Base-by-base conservation (phyloP, 64 coral and sea anemone species). In the Hydrozoanthus tunicans region DNA sequence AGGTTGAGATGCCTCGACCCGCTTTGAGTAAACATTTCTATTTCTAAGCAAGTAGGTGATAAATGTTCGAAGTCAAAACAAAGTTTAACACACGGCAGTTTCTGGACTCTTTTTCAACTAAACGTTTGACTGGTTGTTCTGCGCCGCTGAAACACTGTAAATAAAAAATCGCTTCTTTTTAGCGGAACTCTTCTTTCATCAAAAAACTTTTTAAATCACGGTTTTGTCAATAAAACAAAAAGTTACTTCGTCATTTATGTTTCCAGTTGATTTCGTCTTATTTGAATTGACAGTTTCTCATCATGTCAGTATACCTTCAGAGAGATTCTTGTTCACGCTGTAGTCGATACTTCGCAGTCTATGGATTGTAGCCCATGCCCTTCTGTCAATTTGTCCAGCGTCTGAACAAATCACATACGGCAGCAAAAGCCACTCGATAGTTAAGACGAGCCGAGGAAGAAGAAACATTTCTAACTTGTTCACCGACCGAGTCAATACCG, bases 211-310 rank as follows among this genome's bases (percentile, higher is more conserved):
- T 59, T 82, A 82, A 82, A 82, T 82, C 61, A 17, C 64, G 64
- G 24, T 82, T 81, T 82, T 82, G 61, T 82, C 59, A 82, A 82
- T 43, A 88, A 73, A 59, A 32, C 66, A 59, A 88, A 74, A 59
- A 58, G 7, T 15, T 54, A 32, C 57, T 74, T 60, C 14, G 11
- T 88, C 9, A 60, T 25, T 71, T 58, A 57, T 58, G 84, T 14
- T 88, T 32, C 70, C 14, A 25, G 56, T 59, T 10, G 23, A 26
- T 58, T 86, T 86, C 57, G 54, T 23, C 20, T 70, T 58, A 26
- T 73, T 52, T 26, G 20, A 57, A 20, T 86, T 86, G 10, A 73
- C 56, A 20, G 58, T 86, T 14, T 73, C 83, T 74, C 73, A 72
- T 24, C 70, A 59, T 70, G 51, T n/a, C 5, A 73, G 14, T 59